Conservation (phyloP, 2,113 vertebrate species). For the Nycticebus coucang region DNA sequence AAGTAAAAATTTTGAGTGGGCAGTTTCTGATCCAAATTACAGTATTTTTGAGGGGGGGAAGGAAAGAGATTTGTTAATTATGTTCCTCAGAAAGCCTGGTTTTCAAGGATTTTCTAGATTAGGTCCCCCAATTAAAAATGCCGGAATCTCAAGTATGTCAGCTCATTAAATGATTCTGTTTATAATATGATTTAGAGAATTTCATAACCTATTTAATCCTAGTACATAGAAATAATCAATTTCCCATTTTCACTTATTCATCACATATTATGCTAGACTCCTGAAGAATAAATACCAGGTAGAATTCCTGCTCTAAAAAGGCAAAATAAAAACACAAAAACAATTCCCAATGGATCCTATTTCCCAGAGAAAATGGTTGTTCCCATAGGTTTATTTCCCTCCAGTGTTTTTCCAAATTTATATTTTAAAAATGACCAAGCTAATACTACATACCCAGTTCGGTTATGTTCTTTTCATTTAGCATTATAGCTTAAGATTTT, state of each 20-base stretch:
- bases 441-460: not conserved
- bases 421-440: not conserved
- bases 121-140: slow-evolving; percentile 50
- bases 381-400: not conserved
- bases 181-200: slow-evolving; percentile 41
- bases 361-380: not conserved
- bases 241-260: slow-evolving; percentile 19
- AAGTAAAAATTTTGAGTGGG: slow-evolving; percentile 68
- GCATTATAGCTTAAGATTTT: slow-evolving; percentile 24
- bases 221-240: slow-evolving; percentile 18
- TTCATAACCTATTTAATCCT: slow-evolving; percentile 33
- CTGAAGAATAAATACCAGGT: slow-evolving; percentile 10
- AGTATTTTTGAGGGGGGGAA: slow-evolving; percentile 44
- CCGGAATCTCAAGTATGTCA: slow-evolving; percentile 15
- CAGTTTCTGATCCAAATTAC: slow-evolving; percentile 62
- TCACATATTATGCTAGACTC: not conserved
- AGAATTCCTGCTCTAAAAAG: slow-evolving; percentile 8
- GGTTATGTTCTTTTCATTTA: not conserved
- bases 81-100: not conserved
- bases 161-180: slow-evolving; percentile 31
- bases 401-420: not conserved
- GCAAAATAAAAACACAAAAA: not conserved
- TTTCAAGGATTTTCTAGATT: slow-evolving; percentile 62
- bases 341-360: not conserved
- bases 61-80: slow-evolving; percentile 53